Percentiles rank a stretch among this genome's conserved stretches.
These are phyloP conservation scores for Bembecia ichneumoniformis DNA, from an alignment of 2,888 invertebrate genomes.

Conservation along the genomic window DNA sequence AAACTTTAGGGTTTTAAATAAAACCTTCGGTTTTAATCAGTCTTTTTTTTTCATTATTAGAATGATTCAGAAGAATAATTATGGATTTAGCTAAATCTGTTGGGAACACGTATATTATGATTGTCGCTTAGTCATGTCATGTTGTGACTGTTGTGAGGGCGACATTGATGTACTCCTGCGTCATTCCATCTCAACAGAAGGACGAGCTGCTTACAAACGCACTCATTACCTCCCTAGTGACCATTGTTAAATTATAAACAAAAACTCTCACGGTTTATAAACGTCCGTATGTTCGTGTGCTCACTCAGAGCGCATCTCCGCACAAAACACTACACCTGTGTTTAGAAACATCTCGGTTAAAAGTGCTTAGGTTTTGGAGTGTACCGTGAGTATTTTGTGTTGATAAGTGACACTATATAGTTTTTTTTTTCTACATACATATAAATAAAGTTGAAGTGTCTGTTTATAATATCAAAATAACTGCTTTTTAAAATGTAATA, in stretches of 20 bases:
- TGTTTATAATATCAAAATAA: too few relatives aligned
- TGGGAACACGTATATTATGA: too few relatives aligned
- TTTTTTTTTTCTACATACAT: too few relatives aligned
- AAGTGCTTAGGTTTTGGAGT: background rate
- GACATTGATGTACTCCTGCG: slow-evolving; percentile 44
- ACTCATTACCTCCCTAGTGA: slow-evolving; percentile 64
- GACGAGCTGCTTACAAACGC: slow-evolving; percentile 62
- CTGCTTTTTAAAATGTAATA: too few relatives aligned
- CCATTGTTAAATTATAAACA: slow-evolving; percentile 67
- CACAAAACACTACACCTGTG: slow-evolving; percentile 37
- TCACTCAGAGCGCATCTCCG: slow-evolving; percentile 62
- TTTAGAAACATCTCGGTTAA: slow-evolving; percentile 4
- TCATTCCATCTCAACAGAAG: slow-evolving; percentile 56
- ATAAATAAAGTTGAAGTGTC: too few relatives aligned
- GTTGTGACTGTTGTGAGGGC: slow-evolving; percentile 18
- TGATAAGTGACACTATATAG: too few relatives aligned
- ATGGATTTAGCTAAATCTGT: background rate
- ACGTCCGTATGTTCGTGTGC: slow-evolving; percentile 48
- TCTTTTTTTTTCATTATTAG: background rate
- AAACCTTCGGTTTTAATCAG: too few relatives aligned
- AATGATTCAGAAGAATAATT: background rate
- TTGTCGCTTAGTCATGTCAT: background rate
- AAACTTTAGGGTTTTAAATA: too few relatives aligned
- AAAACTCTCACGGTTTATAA: slow-evolving; percentile 71
- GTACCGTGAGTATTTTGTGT: background rate